Percentiles rank a stretch among this genome's conserved stretches.
These are phyloP conservation scores for Egretta garzetta DNA, from an alignment of 2,113 vertebrate species.

Conservation along the genomic window DNA sequence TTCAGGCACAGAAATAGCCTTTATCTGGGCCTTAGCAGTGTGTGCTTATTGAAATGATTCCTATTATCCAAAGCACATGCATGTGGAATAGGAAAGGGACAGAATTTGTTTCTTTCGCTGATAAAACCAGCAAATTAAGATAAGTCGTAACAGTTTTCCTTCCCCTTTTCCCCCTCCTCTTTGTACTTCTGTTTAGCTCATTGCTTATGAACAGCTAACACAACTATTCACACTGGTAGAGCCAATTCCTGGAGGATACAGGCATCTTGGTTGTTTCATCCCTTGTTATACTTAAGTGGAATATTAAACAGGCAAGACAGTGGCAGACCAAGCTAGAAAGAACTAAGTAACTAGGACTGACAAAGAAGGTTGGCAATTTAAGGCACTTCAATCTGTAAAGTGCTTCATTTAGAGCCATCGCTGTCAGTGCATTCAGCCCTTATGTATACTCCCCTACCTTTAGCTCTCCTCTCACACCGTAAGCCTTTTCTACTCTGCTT, in stretches of 20 bases:
- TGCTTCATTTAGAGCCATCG: slow-evolving; percentile 10
- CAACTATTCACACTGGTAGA: slow-evolving; percentile 1
- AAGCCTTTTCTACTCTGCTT: background rate
- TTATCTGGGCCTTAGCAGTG: slow-evolving; percentile 28
- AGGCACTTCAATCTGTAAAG: slow-evolving; percentile 5
- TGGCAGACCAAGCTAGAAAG: background rate
- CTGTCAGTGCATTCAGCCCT: background rate
- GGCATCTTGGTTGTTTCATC: slow-evolving; percentile 34
- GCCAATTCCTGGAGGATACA: background rate
- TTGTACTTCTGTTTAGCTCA: background rate
- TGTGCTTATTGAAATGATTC: slow-evolving; percentile 7
- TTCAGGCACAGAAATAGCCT: slow-evolving; percentile 32
- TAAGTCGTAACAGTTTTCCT: background rate
- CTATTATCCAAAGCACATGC: background rate
- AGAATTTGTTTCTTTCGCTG: background rate
- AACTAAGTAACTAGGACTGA: background rate
- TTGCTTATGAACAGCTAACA: slow-evolving; percentile 27
- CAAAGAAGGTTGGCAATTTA: background rate
- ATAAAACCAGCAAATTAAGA: background rate
- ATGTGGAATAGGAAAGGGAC: background rate
- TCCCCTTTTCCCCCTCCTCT: background rate
- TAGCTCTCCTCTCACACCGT: background rate
- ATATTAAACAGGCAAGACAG: slow-evolving; percentile 54
- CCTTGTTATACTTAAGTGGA: slow-evolving; percentile 47
- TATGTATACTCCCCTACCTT: background rate